phyloP scores from a whole-genome alignment of 2,797 vertebrate species.

The Oryzias sinensis region DNA sequence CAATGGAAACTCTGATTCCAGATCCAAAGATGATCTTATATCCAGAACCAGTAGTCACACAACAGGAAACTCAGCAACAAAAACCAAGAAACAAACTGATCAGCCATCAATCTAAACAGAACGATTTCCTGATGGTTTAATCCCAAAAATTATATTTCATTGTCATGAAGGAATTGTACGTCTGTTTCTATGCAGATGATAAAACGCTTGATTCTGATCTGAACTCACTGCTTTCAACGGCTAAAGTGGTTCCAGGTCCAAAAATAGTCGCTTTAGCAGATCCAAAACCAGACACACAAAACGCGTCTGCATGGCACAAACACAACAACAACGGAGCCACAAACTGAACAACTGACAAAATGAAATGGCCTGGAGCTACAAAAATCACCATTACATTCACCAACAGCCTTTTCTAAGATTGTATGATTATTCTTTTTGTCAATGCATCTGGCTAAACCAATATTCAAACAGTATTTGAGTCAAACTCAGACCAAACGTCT shows the following conservation, averaged over 20 bases:
- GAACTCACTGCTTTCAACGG: slow-evolving; percentile 10
- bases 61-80: not conserved
- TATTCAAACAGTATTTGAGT: too few species aligned
- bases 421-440: too few species aligned
- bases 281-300: slow-evolving; percentile 1
- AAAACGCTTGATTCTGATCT: too few species aligned
- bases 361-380: not conserved
- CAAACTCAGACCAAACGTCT: too few species aligned
- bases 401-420: too few species aligned
- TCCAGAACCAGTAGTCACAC: slow-evolving; percentile 3
- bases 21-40: accelerated
- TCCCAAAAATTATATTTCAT: not conserved
- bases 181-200: not conserved
- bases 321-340: too few species aligned
- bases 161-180: too few species aligned
- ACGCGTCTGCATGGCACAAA: not conserved
- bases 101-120: not conserved
- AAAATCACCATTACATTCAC: too few species aligned
- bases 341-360: not conserved
- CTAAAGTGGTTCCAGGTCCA: slow-evolving; percentile 8
- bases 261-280: not conserved
- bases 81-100: not conserved
- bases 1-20: not conserved
- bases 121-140: not conserved
- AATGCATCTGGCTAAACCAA: too few species aligned